Evolutionary conservation across 2,113 vertebrate species (phyloP).

Genomic region (Boleophthalmus pectinirostris): DNA sequence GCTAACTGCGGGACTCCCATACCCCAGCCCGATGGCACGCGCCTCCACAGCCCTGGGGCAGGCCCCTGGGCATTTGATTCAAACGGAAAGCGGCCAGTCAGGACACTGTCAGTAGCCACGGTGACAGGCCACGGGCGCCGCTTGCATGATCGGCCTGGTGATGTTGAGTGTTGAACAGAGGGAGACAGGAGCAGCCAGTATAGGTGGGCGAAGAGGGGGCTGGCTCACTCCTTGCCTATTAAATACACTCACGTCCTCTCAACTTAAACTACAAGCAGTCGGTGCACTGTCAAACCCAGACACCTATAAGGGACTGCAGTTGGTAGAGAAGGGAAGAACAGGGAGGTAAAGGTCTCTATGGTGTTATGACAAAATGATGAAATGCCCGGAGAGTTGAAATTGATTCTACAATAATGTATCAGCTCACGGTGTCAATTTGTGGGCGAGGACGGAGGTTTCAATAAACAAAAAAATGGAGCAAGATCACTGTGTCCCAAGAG

Average conservation of each 20-base stretch:
- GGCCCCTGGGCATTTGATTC: conserved; percentile 48
- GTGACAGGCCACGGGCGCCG: conserved; percentile 29
- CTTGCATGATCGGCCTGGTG: conserved; percentile 6
- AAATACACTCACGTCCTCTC: conserved; percentile 30
- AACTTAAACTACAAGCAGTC: conserved; percentile 45
- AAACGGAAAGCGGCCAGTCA: conserved; percentile 34
- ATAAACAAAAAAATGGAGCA: conserved; percentile 48
- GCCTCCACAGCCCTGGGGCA: conserved; percentile 42
- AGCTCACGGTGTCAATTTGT: conserved; percentile 27
- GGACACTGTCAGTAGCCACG: conserved; percentile 39
- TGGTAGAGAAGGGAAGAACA: not conserved
- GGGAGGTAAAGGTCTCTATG: not conserved
- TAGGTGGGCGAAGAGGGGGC: not conserved
- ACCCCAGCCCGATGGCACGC: conserved; percentile 52
- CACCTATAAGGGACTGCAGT: conserved; percentile 26
- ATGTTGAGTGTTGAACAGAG: conserved; percentile 32
- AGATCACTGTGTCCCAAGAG: conserved; percentile 50
- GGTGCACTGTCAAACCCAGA: conserved; percentile 5
- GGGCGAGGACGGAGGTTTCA: conserved; percentile 27
- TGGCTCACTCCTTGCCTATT: conserved; percentile 18
- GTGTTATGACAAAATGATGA: conserved; percentile 35
- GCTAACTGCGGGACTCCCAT: conserved; percentile 57
- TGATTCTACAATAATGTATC: conserved; percentile 53
- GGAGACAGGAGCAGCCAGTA: not conserved
- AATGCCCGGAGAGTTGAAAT: conserved; percentile 28